These are phyloP conservation scores for Antigone vipio DNA, from an alignment of 2,113 vertebrate genomes.

Conservation along the genomic window DNA sequence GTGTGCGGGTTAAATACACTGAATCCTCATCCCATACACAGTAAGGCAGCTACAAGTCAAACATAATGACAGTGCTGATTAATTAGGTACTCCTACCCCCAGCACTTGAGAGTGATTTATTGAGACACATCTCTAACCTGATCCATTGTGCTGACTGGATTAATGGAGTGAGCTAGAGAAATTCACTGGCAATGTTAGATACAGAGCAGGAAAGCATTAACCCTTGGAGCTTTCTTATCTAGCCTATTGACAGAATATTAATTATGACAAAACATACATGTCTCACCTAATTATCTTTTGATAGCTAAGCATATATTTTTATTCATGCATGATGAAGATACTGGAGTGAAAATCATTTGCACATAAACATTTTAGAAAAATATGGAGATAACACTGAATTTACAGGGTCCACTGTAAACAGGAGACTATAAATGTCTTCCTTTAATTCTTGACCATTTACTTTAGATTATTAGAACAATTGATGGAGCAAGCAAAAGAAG, in stretches of 20 bases:
- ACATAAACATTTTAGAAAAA: slow-evolving; percentile 71
- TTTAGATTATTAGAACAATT: slow-evolving; percentile 41
- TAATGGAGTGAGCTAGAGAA: slow-evolving; percentile 82
- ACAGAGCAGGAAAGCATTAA: slow-evolving; percentile 77
- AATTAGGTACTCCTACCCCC: slow-evolving; percentile 84
- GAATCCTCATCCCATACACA: slow-evolving; percentile 81
- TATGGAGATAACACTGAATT: slow-evolving; percentile 47
- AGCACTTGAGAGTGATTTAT: slow-evolving; percentile 86
- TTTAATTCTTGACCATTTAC: slow-evolving; percentile 21
- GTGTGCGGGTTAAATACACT: slow-evolving; percentile 78
- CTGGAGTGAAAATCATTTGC: slow-evolving; percentile 55
- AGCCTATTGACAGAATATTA: slow-evolving; percentile 83
- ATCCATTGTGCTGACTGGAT: slow-evolving; percentile 84
- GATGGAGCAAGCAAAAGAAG: slow-evolving; percentile 18
- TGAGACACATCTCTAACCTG: slow-evolving; percentile 81
- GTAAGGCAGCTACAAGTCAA: slow-evolving; percentile 85
- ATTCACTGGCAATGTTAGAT: slow-evolving; percentile 76
- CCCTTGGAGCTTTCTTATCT: slow-evolving; percentile 80
- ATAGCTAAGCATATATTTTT: slow-evolving; percentile 75
- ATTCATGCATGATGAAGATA: slow-evolving; percentile 66
- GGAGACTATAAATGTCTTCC: slow-evolving; percentile 49
- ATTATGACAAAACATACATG: slow-evolving; percentile 77
- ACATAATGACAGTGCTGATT: slow-evolving; percentile 87
- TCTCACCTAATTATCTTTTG: slow-evolving; percentile 80
- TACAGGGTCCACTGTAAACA: slow-evolving; percentile 31